Evolutionary conservation across 2,888 invertebrate species (phyloP).

Genomic region (Rotaria socialis): DNA sequence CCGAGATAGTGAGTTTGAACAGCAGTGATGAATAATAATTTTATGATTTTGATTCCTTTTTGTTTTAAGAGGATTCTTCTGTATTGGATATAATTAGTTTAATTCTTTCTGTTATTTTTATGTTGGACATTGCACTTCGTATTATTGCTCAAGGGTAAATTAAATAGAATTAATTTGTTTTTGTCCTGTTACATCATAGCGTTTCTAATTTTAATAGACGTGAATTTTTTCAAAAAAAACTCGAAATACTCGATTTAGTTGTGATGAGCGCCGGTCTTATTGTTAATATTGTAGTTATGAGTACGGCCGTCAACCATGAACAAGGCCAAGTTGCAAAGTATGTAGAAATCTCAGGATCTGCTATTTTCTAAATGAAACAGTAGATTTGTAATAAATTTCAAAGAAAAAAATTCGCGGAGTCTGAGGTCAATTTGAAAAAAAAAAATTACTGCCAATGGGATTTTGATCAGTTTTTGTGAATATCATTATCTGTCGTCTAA

Average conservation of each 20-base stretch:
- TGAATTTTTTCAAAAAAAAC: constrained; percentile 57
- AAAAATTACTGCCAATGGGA: no score
- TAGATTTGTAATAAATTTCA: no score
- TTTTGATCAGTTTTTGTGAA: no score
- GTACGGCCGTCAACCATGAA: constrained; percentile 51
- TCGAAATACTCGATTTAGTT: constrained; percentile 59
- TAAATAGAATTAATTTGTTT: constrained; percentile 13
- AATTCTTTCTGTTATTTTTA: constrained; percentile 58
- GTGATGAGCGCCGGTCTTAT: constrained; percentile 60
- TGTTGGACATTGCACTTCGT: constrained; percentile 58
- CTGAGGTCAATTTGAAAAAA: no score
- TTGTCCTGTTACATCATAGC: constrained; percentile 27
- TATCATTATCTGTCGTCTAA: no score
- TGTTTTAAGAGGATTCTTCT: neutral
- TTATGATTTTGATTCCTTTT: neutral
- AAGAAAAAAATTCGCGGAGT: no score
- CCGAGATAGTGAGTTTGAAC: neutral
- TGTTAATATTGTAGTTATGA: constrained; percentile 57
- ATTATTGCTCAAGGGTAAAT: constrained; percentile 59
- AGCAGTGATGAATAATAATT: neutral
- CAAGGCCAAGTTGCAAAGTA: constrained; percentile 53
- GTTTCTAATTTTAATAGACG: neutral
- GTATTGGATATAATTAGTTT: constrained; percentile 56
- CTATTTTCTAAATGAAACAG: no score
- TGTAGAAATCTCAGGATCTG: neutral